Evolutionary conservation across 2,113 vertebrate genomes (phyloP).

Genomic region (Hiodon alosoides): DNA sequence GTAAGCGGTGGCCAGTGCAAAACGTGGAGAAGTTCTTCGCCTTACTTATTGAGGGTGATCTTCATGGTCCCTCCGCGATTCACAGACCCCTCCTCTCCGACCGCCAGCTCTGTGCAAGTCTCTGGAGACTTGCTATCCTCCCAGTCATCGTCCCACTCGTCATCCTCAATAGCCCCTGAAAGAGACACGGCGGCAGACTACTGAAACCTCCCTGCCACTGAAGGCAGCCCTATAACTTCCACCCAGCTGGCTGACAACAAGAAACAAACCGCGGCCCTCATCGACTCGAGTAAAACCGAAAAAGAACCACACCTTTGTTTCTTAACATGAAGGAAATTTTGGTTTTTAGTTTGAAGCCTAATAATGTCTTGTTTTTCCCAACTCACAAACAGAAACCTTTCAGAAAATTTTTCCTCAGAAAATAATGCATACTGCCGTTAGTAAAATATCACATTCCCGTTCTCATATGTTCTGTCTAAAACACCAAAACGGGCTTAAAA

Average conservation of each 20-base stretch:
- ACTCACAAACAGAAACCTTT: background rate
- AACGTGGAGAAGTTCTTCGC: background rate
- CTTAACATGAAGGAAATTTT: background rate
- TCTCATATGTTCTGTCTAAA: too few relatives aligned
- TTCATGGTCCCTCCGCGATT: slow-evolving; percentile 87
- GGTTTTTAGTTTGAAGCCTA: background rate
- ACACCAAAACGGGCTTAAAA: too few relatives aligned
- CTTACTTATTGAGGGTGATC: slow-evolving; percentile 91
- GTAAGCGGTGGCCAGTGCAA: background rate
- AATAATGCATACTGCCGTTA: too few relatives aligned
- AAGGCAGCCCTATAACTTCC: background rate
- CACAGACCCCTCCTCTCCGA: slow-evolving; percentile 65
- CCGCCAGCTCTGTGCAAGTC: slow-evolving; percentile 74
- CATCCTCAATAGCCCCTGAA: slow-evolving; percentile 75
- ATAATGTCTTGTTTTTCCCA: background rate
- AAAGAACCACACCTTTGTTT: background rate
- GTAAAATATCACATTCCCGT: too few relatives aligned
- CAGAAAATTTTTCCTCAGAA: background rate
- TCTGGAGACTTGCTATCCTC: slow-evolving; percentile 81
- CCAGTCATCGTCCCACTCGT: slow-evolving; percentile 98
- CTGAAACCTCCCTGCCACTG: background rate
- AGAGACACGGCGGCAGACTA: slow-evolving; percentile 9
- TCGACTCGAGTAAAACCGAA: background rate
- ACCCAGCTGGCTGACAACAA: background rate
- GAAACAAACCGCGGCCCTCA: background rate